These are phyloP conservation scores for Macroramphosus scolopax DNA, from an alignment of 2,797 vertebrate species.

Conservation along the genomic window DNA sequence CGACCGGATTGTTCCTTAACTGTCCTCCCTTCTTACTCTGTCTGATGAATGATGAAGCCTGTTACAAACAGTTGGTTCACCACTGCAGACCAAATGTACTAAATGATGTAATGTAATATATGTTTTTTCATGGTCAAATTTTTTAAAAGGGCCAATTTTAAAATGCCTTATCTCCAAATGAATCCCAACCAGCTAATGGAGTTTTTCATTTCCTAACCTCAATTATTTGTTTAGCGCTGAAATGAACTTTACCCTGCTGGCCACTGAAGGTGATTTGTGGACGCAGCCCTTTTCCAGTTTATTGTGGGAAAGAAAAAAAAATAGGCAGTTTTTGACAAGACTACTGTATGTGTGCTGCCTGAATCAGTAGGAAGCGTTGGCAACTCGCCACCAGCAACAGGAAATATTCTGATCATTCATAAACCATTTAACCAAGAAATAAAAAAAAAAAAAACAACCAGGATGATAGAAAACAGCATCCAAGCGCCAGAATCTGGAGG, in stretches of 20 bases:
- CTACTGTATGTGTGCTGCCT: constrained; percentile 20
- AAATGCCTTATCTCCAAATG: constrained; percentile 25
- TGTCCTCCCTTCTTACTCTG: too few relatives aligned
- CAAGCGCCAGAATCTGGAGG: constrained; percentile 1
- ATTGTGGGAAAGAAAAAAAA: constrained; percentile 39
- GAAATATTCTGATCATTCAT: constrained; percentile 32
- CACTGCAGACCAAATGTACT: too few relatives aligned
- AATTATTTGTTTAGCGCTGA: constrained; percentile 43
- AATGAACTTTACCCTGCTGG: constrained; percentile 31
- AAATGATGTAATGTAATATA: too few relatives aligned
- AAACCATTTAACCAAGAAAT: constrained; percentile 18
- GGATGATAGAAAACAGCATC: constrained; percentile 9
- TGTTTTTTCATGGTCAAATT: constrained; percentile 21
- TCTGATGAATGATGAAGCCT: too few relatives aligned
- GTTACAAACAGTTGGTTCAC: too few relatives aligned
- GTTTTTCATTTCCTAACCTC: constrained; percentile 13
- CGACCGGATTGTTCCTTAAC: too few relatives aligned
- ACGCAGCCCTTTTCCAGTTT: constrained; percentile 11
- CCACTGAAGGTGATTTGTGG: constrained; percentile 50
- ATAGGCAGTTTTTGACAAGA: constrained; percentile 28
- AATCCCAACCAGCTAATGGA: constrained; percentile 37
- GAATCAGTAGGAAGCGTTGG: constrained; percentile 32
- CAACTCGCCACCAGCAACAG: constrained; percentile 6
- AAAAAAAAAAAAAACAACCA: constrained; percentile 17
- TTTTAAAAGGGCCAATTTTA: too few relatives aligned